Evolutionary conservation across 2,797 vertebrate species (phyloP).

Genomic region (Hippoglossus hippoglossus): DNA sequence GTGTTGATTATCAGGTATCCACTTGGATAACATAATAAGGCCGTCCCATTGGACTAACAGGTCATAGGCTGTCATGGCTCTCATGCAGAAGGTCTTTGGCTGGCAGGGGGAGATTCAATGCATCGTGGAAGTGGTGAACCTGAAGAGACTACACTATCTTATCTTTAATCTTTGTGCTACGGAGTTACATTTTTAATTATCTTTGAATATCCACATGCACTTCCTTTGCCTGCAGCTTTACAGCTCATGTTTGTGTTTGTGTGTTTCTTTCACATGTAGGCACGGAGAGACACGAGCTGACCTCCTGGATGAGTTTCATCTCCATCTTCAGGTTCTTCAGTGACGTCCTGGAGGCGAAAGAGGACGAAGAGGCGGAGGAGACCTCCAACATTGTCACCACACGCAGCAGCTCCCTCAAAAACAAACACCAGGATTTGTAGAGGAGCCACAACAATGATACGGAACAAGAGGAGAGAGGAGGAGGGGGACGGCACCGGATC

Average conservation of each 20-base stretch:
- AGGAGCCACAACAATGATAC: slow-evolving; percentile 50
- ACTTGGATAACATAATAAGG: slow-evolving; percentile 75
- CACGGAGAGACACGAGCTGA: slow-evolving; percentile 96
- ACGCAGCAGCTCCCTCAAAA: slow-evolving; percentile 91
- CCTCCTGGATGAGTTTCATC: slow-evolving; percentile 94
- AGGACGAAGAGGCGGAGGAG: slow-evolving; percentile 81
- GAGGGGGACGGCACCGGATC: not conserved
- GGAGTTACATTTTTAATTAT: slow-evolving; percentile 19
- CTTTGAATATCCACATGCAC: not conserved
- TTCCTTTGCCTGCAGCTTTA: slow-evolving; percentile 10
- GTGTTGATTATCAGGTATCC: slow-evolving; percentile 80
- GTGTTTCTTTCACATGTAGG: slow-evolving; percentile 78
- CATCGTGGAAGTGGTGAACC: slow-evolving; percentile 29
- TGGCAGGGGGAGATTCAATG: slow-evolving; percentile 27
- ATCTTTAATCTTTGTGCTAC: slow-evolving; percentile 8
- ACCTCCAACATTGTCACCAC: slow-evolving; percentile 83
- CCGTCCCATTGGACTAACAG: slow-evolving; percentile 64
- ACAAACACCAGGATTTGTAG: slow-evolving; percentile 92
- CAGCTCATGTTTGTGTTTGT: slow-evolving; percentile 2
- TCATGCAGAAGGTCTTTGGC: slow-evolving; percentile 57
- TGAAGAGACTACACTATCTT: slow-evolving; percentile 22
- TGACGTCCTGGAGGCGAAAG: slow-evolving; percentile 85
- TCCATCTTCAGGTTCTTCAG: slow-evolving; percentile 95
- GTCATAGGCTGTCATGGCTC: slow-evolving; percentile 75
- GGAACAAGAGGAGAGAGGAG: slow-evolving; percentile 13